These are phyloP conservation scores for Cuculus canorus DNA, from an alignment of 2,797 vertebrate species.

Conservation along the genomic window DNA sequence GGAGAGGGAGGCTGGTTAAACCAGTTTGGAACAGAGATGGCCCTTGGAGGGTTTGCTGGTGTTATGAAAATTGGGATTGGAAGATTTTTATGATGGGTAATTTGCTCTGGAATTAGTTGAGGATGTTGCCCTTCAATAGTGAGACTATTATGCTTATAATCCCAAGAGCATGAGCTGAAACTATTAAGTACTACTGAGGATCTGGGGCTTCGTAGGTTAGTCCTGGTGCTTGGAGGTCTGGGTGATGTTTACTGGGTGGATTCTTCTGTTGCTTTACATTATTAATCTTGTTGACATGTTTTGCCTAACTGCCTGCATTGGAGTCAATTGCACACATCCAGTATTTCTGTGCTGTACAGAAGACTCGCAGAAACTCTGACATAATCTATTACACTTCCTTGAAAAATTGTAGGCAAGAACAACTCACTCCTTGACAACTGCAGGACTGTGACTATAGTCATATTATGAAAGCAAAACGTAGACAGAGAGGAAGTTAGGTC, in stretches of 20 bases:
- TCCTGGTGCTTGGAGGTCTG: not conserved
- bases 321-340: not conserved
- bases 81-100: conserved; percentile 1
- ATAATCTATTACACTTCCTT: not conserved
- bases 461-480: not conserved
- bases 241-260: not conserved
- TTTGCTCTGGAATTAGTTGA: conserved; percentile 1
- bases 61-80: not conserved
- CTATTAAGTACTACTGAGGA: not conserved
- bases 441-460: not conserved
- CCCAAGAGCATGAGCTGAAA: not conserved
- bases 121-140: not conserved
- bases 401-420: not conserved
- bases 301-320: not conserved
- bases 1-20: not conserved
- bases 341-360: not conserved
- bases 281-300: not conserved
- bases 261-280: not conserved
- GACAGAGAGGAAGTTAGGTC: not conserved
- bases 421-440: not conserved
- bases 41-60: not conserved
- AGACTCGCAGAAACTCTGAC: not conserved
- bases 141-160: not conserved
- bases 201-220: not conserved
- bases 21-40: not conserved